A percentile compares a stretch with the other conserved stretches of the same genome.
Conservation (phyloP, 2,888 invertebrate species). For the Eumerus sabulonum region DNA sequence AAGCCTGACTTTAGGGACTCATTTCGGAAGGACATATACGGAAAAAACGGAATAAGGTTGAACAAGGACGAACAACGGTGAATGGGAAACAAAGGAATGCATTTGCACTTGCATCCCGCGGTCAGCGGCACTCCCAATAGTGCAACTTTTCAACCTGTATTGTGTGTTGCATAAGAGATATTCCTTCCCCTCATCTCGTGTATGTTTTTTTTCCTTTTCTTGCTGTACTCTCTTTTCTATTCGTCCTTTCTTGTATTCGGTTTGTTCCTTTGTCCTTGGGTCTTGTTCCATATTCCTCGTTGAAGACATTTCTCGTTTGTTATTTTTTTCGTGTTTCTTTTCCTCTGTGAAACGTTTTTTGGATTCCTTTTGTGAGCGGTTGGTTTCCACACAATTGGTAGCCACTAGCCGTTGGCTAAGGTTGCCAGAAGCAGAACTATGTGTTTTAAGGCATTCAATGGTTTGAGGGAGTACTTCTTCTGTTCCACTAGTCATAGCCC, state of each 20-base stretch:
- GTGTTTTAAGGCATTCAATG: no score
- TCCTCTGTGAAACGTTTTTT: conserved; percentile 2
- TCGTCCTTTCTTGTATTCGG: not conserved
- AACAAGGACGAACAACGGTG: not conserved
- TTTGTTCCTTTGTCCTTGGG: conserved; percentile 17
- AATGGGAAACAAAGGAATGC: not conserved
- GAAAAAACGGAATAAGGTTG: conserved; percentile 9
- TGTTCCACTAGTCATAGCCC: not conserved
- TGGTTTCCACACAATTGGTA: conserved; percentile 32
- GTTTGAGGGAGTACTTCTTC: not conserved
- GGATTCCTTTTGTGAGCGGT: conserved; percentile 15
- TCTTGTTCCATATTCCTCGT: conserved; percentile 12
- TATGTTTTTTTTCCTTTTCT: not conserved
- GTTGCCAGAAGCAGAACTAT: not conserved
- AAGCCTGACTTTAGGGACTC: conserved; percentile 29
- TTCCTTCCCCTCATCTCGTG: conserved; percentile 6
- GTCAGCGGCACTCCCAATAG: conserved; percentile 38
- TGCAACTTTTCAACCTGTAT: conserved; percentile 53
- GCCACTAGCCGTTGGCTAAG: conserved; percentile 18
- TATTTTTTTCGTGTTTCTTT: not conserved
- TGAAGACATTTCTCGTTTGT: no score
- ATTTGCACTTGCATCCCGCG: conserved; percentile 46
- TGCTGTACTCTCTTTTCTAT: not conserved
- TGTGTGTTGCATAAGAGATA: conserved; percentile 41
- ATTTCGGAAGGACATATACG: not conserved